Percentiles rank a stretch among this genome's conserved stretches.
Conservation (phyloP, 1,140 invertebrate genomes). For the Panonychus citri region DNA sequence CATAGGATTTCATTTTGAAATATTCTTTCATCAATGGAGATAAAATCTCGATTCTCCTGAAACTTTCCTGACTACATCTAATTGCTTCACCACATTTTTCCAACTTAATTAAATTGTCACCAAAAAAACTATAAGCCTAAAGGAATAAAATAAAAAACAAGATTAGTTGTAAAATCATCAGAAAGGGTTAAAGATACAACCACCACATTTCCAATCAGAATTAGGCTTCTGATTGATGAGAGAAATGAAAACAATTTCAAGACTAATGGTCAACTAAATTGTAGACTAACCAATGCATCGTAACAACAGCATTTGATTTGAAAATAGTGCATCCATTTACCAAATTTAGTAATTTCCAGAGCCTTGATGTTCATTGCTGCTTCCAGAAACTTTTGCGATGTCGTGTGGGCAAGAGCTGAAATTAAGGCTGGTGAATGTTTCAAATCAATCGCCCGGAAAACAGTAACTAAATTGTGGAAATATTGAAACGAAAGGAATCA, state of each 20-base stretch:
- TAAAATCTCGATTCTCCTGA: slow-evolving; percentile 26
- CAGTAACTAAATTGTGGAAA: slow-evolving; percentile 32
- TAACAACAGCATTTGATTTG: slow-evolving; percentile 39
- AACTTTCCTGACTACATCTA: slow-evolving; percentile 35
- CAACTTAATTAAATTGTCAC: slow-evolving; percentile 35
- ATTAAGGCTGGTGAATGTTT: slow-evolving; percentile 39
- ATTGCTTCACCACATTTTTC: slow-evolving; percentile 49
- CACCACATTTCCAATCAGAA: background rate
- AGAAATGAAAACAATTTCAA: background rate
- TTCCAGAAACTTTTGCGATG: slow-evolving; percentile 34
- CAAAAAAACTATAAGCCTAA: slow-evolving; percentile 40
- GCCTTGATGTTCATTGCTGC: slow-evolving; percentile 32
- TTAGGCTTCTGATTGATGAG: background rate
- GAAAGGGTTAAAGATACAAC: too few species aligned
- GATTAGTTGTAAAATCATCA: too few species aligned
- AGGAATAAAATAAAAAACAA: slow-evolving; percentile 12
- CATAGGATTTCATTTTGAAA: slow-evolving; percentile 32
- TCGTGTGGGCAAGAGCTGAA: slow-evolving; percentile 39
- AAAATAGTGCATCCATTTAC: slow-evolving; percentile 43
- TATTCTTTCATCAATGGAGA: slow-evolving; percentile 35
- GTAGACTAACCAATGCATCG: slow-evolving; percentile 33
- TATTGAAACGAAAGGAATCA: slow-evolving; percentile 6
- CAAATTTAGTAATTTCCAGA: slow-evolving; percentile 31
- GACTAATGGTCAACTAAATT: too few species aligned
- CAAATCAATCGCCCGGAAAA: slow-evolving; percentile 42